These are phyloP conservation scores for Cyclophora albipunctata DNA, from an alignment of 2,888 invertebrate genomes.

Conservation along the genomic window DNA sequence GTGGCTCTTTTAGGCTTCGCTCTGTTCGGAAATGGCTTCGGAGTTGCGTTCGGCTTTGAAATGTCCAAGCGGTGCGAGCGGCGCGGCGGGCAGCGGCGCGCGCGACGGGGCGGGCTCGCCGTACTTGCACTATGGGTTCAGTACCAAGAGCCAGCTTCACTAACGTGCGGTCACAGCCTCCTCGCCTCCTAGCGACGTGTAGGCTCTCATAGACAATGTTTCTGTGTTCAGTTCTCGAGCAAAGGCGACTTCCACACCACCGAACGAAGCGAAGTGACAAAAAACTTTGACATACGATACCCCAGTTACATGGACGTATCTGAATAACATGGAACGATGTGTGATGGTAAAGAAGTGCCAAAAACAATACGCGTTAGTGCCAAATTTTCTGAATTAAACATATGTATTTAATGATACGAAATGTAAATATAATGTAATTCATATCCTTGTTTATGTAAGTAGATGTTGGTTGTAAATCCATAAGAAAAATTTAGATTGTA, in stretches of 20 bases:
- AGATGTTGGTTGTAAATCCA: conserved; percentile 7
- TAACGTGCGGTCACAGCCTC: conserved; percentile 62
- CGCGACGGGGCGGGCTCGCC: conserved; percentile 76
- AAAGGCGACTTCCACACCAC: conserved; percentile 2
- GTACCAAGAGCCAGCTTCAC: conserved; percentile 70
- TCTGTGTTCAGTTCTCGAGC: conserved; percentile 7
- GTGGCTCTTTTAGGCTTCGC: conserved; percentile 71
- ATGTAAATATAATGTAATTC: conserved; percentile 6
- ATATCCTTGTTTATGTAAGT: conserved; percentile 16
- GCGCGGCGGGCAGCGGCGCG: conserved; percentile 44
- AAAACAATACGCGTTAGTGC: no score
- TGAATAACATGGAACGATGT: no score
- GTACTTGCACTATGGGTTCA: conserved; percentile 78
- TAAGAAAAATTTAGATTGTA: not conserved
- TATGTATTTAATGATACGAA: no score
- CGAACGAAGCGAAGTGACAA: not conserved
- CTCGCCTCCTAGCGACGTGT: conserved; percentile 67
- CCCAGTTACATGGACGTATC: no score
- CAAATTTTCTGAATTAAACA: no score
- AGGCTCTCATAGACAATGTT: conserved; percentile 28
- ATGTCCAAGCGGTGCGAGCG: conserved; percentile 75
- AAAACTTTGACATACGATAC: no score
- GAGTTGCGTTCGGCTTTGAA: conserved; percentile 82
- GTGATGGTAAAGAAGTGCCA: no score
- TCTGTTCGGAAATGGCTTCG: conserved; percentile 83